Base-by-base conservation (phyloP, 1,140 invertebrate genomes). In the Scaptomyza graminum region DNA sequence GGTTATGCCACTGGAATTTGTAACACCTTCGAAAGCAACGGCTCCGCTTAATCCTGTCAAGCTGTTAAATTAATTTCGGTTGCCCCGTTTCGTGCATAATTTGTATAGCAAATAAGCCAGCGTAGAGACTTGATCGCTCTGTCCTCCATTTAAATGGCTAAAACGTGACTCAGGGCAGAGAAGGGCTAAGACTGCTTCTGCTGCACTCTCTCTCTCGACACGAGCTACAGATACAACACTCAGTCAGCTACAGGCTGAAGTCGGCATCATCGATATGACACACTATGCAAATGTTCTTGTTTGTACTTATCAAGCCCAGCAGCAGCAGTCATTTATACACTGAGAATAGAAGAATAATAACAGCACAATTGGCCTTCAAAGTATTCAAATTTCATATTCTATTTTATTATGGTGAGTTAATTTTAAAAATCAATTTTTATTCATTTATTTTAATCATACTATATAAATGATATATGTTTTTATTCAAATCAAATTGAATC, bases 31-130 rank as follows among this genome's bases (percentile, higher is more conserved):
- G 47, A 49, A 12, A 55, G 60, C 54, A 31, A 56, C 16, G 57
- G 34, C 55, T 52, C 18, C 55, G 62, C 67, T 54, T 87, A 87
- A 87, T 87, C 82, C 83, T 87, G 79, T 87, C 83, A 87, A 82
- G 78, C 83, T 87, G 82, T 87, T 82, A 87, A 87, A 87, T 87
- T 87, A 88, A 87, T 87, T 87, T 85, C 74, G 56, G 31, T 9
- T 62, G 37, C 55, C 22, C 37, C 56, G 31, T 50, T 46, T 52
- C 65, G 71, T 63, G 57, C 73, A 65, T 79, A 69, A 66, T 68
- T 72, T 60, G 16, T 46, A 57, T 61, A 61, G 67, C 64, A 74
- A 62, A 64, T 66, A 69, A 74, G 59, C 65, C 65, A 69, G 43
- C 15, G n/a, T 3, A 39, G 11, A 39, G 12, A 12, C 11, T 2